Conservation (phyloP, 2,888 invertebrate species). For the Aromia moschata region DNA sequence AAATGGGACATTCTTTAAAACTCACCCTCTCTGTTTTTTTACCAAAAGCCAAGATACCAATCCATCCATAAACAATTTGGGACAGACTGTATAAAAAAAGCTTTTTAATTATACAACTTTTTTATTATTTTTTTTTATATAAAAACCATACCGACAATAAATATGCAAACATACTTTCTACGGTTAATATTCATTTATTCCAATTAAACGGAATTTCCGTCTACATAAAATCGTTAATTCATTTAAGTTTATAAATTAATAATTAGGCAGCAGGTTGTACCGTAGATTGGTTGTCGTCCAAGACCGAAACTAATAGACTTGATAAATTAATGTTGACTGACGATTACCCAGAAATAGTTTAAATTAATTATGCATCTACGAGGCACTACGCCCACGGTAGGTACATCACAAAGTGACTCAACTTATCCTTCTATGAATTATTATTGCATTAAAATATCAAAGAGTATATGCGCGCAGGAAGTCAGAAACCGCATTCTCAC, state of each 20-base stretch:
- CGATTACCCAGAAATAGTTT: slow-evolving; percentile 17
- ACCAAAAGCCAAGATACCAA: too few relatives aligned
- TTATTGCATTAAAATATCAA: not conserved
- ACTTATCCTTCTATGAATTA: not conserved
- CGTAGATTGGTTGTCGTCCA: slow-evolving; percentile 2
- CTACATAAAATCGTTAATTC: too few relatives aligned
- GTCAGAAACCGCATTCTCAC: too few relatives aligned
- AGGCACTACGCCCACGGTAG: slow-evolving; percentile 11
- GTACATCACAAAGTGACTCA: not conserved
- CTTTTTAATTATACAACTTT: too few relatives aligned
- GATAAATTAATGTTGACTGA: slow-evolving; percentile 20
- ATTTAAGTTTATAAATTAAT: slow-evolving; percentile 5
- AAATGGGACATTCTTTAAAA: too few relatives aligned
- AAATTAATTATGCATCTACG: slow-evolving; percentile 17
- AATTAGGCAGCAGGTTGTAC: not conserved
- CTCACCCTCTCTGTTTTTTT: too few relatives aligned
- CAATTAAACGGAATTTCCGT: not conserved
- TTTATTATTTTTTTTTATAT: too few relatives aligned
- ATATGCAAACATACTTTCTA: not conserved
- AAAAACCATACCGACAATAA: not conserved
- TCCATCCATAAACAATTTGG: too few relatives aligned
- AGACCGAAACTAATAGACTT: slow-evolving; percentile 16
- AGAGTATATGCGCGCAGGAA: too few relatives aligned
- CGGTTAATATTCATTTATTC: not conserved
- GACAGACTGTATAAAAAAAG: too few relatives aligned